These are phyloP conservation scores for Machaerirhynchus nigripectus DNA, from an alignment of 2,113 vertebrate genomes.

Conservation along the genomic window DNA sequence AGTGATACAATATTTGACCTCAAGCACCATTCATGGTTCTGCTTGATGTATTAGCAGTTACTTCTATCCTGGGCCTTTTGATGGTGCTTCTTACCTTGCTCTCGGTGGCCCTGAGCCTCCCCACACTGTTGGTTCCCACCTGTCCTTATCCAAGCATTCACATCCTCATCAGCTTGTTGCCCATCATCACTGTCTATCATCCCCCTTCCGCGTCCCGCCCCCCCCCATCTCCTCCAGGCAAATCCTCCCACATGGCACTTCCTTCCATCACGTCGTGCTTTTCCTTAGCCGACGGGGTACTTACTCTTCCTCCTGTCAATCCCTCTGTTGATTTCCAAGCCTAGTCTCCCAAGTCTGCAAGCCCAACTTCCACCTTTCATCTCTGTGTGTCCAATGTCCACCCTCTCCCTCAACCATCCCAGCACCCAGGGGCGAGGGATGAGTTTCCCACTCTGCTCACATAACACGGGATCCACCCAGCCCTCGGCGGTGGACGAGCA, in stretches of 20 bases:
- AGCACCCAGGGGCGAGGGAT: accelerated
- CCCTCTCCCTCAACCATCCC: neutral
- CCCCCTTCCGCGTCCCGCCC: accelerated
- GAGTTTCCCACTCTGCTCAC: neutral
- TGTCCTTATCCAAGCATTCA: neutral
- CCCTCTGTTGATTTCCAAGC: neutral
- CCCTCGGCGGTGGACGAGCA: neutral
- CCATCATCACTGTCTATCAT: neutral
- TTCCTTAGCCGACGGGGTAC: neutral
- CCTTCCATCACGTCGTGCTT: neutral
- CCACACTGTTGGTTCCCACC: neutral
- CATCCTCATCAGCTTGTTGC: neutral
- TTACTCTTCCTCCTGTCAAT: neutral
- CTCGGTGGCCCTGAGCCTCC: accelerated
- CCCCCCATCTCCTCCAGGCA: accelerated
- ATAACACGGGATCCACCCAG: no score
- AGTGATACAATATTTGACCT: neutral
- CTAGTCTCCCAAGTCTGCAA: neutral
- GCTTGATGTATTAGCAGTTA: neutral
- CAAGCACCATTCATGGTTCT: neutral
- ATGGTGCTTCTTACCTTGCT: neutral
- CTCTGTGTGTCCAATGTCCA: accelerated
- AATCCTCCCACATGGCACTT: neutral
- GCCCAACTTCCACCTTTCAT: neutral
- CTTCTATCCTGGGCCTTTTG: neutral